These are phyloP conservation scores for Himalopsyche japonica DNA, from an alignment of 2,888 invertebrate genomes.

Conservation along the genomic window DNA sequence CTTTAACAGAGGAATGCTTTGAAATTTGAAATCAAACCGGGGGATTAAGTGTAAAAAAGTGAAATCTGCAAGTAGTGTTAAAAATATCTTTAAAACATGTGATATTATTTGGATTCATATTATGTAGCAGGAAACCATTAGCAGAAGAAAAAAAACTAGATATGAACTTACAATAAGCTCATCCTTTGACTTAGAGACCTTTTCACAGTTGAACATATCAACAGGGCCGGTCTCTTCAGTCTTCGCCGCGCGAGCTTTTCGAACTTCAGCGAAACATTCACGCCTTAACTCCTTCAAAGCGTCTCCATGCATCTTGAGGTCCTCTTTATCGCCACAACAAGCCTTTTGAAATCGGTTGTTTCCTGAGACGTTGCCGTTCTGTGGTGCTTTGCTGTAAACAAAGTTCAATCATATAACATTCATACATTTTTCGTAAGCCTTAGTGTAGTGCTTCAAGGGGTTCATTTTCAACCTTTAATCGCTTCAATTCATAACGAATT, in stretches of 20 bases:
- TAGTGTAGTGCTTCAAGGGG: too few species aligned
- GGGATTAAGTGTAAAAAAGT: too few species aligned
- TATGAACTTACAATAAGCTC: conserved; percentile 46
- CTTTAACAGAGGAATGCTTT: too few species aligned
- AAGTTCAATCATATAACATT: neutral
- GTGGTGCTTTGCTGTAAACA: neutral
- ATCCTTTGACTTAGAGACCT: conserved; percentile 45
- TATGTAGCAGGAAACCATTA: too few species aligned
- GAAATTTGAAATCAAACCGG: too few species aligned
- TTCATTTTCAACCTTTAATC: too few species aligned
- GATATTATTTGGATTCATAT: too few species aligned
- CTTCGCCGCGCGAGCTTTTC: conserved; percentile 11
- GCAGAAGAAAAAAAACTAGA: too few species aligned
- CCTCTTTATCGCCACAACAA: conserved; percentile 37
- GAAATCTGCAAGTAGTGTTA: too few species aligned
- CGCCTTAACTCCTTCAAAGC: conserved; percentile 34
- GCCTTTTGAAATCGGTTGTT: conserved; percentile 31
- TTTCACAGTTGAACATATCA: conserved; percentile 47
- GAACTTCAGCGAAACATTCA: conserved; percentile 34
- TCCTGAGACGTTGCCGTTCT: neutral
- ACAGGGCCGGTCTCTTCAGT: conserved; percentile 12
- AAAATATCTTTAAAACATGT: too few species aligned
- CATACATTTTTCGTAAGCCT: too few species aligned
- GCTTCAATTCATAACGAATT: too few species aligned
- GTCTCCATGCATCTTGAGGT: conserved; percentile 40